These are phyloP conservation scores for Coelopa frigida DNA, from an alignment of 1,140 invertebrate genomes.

Conservation along the genomic window DNA sequence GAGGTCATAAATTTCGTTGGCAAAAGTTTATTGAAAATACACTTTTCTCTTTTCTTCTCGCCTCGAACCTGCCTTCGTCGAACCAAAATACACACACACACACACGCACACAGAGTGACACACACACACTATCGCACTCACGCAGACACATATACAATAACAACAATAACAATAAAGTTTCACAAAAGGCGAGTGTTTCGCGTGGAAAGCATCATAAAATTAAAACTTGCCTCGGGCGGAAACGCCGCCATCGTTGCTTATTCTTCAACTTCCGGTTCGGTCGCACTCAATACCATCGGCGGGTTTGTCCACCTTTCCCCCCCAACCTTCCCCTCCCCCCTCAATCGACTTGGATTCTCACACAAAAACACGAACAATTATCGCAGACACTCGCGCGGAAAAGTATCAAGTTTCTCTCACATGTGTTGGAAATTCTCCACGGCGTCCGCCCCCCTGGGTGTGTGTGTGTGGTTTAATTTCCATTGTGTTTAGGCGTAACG, in stretches of 20 bases:
- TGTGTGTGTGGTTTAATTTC: constrained; percentile 1
- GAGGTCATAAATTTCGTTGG: no score
- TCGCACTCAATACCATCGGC: neutral
- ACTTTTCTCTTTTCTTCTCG: no score
- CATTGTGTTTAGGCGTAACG: constrained; percentile 2
- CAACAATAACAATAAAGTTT: no score
- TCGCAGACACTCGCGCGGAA: neutral
- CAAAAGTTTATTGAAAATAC: no score
- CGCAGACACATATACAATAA: no score
- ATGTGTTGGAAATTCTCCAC: neutral
- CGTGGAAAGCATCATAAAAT: neutral
- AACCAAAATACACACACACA: no score
- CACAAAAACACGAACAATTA: constrained; percentile 4
- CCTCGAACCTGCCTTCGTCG: no score
- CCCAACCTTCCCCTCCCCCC: neutral
- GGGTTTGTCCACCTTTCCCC: no score
- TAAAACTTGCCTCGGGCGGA: neutral
- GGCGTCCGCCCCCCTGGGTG: neutral
- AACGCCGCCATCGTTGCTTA: neutral
- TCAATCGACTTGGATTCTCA: neutral
- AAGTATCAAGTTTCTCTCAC: constrained; percentile 5
- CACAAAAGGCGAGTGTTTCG: constrained; percentile 12
- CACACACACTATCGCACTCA: no score
- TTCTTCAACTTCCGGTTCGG: neutral
- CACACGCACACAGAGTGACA: no score